phyloP scores from a whole-genome alignment of 2,113 vertebrate genomes.

The Prionailurus viverrinus region DNA sequence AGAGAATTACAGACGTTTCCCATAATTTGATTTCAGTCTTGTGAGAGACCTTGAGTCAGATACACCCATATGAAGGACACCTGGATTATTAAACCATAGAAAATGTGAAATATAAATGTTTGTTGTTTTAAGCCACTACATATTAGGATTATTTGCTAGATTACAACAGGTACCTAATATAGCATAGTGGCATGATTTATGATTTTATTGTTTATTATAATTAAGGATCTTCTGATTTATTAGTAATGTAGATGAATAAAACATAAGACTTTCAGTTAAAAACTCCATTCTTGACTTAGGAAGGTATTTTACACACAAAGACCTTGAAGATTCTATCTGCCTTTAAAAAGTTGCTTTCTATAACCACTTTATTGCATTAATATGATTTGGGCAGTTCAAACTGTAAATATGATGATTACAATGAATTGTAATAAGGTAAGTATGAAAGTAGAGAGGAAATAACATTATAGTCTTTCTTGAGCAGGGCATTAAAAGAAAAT shows the following conservation, averaged over 20 bases:
- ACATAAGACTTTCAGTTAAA: not conserved
- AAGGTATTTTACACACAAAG: not conserved
- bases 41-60: not conserved
- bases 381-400: not conserved
- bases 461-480: not conserved
- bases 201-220: not conserved
- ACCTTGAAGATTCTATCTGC: not conserved
- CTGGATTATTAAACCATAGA: not conserved
- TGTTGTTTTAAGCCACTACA: not conserved
- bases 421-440: constrained; percentile 2
- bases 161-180: not conserved
- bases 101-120: not conserved
- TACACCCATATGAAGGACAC: accelerated
- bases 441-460: not conserved
- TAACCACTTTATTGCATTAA: not conserved
- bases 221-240: not conserved
- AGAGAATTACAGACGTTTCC: not conserved
- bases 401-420: not conserved
- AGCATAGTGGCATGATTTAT: not conserved
- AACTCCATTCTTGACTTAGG: not conserved
- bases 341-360: constrained; percentile 18
- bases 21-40: not conserved
- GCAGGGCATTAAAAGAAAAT: not conserved
- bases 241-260: not conserved
- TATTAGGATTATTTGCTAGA: not conserved